These are phyloP conservation scores for Calyptommatus sinebrachiatus DNA, from an alignment of 2,113 vertebrate species.

Conservation along the genomic window DNA sequence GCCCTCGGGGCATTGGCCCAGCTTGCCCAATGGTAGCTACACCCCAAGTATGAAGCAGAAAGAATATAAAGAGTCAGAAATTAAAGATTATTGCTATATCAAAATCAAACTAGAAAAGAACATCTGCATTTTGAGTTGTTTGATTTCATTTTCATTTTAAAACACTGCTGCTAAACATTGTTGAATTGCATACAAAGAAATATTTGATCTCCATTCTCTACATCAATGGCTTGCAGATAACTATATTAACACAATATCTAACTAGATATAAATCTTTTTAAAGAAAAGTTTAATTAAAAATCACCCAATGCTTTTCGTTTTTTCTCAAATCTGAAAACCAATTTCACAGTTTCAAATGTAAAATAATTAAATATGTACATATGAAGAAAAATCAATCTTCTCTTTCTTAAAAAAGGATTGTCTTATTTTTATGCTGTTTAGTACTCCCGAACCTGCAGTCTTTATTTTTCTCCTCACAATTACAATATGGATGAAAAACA, in stretches of 20 bases:
- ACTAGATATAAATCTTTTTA: neutral
- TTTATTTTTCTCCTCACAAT: too few relatives aligned
- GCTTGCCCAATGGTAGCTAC: too few relatives aligned
- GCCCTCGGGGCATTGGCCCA: too few relatives aligned
- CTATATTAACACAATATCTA: slow-evolving; percentile 39
- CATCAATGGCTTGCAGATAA: slow-evolving; percentile 39
- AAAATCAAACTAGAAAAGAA: slow-evolving; percentile 31
- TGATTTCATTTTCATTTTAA: slow-evolving; percentile 9
- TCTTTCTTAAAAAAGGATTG: neutral
- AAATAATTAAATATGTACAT: neutral
- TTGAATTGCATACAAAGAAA: slow-evolving; percentile 49
- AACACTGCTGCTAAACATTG: slow-evolving; percentile 34
- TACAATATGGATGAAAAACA: neutral
- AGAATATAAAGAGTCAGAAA: slow-evolving; percentile 13
- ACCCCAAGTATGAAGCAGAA: slow-evolving; percentile 15
- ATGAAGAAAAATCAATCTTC: neutral
- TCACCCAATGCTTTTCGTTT: neutral
- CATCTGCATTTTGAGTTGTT: neutral
- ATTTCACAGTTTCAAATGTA: neutral
- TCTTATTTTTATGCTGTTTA: slow-evolving; percentile 2
- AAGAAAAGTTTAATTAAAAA: neutral
- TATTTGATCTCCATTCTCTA: slow-evolving; percentile 37
- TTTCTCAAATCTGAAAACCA: neutral
- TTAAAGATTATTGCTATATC: neutral
- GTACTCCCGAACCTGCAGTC: neutral